Percentiles rank a stretch among this genome's conserved stretches.
Conservation (phyloP, 2,113 vertebrate genomes). For the Symphodus melops region DNA sequence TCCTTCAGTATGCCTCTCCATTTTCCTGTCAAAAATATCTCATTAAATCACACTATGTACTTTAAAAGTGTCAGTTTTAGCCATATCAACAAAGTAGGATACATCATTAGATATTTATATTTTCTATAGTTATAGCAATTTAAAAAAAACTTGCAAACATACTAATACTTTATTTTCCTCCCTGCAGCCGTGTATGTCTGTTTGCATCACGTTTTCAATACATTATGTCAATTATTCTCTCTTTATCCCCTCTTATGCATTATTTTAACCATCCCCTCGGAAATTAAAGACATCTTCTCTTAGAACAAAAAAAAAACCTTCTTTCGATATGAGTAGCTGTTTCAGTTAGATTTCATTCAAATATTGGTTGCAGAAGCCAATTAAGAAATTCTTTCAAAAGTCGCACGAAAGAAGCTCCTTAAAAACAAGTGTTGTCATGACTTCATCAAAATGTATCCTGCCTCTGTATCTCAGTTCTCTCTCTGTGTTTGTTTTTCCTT, state of each 20-base stretch:
- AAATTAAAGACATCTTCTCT: slow-evolving; percentile 30
- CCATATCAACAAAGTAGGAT: neutral
- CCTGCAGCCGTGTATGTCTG: neutral
- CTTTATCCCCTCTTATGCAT: slow-evolving; percentile 3
- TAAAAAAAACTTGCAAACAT: neutral
- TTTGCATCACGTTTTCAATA: slow-evolving; percentile 2
- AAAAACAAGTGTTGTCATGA: slow-evolving; percentile 1
- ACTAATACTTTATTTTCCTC: too few relatives aligned
- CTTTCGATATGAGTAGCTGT: slow-evolving; percentile 20
- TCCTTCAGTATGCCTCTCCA: neutral
- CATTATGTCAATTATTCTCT: slow-evolving; percentile 10
- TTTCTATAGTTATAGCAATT: neutral
- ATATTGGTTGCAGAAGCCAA: slow-evolving; percentile 34
- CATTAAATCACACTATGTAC: neutral
- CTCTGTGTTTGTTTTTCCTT: slow-evolving; percentile 19
- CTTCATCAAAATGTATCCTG: slow-evolving; percentile 21
- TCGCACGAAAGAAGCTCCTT: neutral
- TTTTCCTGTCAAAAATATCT: neutral
- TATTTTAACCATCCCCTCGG: slow-evolving; percentile 24
- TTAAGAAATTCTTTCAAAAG: slow-evolving; percentile 61
- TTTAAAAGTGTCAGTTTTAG: neutral
- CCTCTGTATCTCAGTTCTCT: slow-evolving; percentile 22
- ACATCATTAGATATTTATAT: neutral
- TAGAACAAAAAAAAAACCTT: neutral
- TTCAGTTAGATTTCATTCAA: slow-evolving; percentile 16